Percentiles rank a stretch among this genome's conserved stretches.
These are phyloP conservation scores for Parauchenoglanis punctatus DNA, from an alignment of 2,797 vertebrate genomes.

Conservation along the genomic window DNA sequence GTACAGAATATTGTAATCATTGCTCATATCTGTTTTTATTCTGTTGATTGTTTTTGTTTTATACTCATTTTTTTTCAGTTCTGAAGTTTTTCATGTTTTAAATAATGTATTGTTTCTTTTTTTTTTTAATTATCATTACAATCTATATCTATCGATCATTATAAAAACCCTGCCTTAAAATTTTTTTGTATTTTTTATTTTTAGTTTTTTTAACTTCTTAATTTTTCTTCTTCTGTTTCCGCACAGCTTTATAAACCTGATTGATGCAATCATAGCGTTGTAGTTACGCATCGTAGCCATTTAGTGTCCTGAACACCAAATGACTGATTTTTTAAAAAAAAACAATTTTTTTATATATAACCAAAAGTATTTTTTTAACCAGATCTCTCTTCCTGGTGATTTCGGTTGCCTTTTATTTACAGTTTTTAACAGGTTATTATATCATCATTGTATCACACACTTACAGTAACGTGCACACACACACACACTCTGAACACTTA, in stretches of 20 bases:
- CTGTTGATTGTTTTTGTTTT: slow-evolving; percentile 56
- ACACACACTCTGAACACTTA: not conserved
- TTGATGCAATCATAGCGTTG: slow-evolving; percentile 69
- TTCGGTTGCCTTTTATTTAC: not conserved
- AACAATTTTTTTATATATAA: not conserved
- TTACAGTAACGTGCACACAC: not conserved
- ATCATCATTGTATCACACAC: not conserved
- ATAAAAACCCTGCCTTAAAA: slow-evolving; percentile 49
- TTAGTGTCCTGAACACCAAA: slow-evolving; percentile 51
- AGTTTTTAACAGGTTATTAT: slow-evolving; percentile 8
- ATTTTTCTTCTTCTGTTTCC: slow-evolving; percentile 53
- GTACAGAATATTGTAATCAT: slow-evolving; percentile 49
- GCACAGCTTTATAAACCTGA: slow-evolving; percentile 60
- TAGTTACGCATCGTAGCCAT: slow-evolving; percentile 34
- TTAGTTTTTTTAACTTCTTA: not conserved
- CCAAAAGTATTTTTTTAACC: slow-evolving; percentile 21
- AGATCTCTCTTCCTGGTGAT: not conserved
- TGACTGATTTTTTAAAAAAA: slow-evolving; percentile 4
- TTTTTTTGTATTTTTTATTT: slow-evolving; percentile 37
- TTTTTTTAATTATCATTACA: slow-evolving; percentile 38
- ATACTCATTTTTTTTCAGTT: slow-evolving; percentile 68
- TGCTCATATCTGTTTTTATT: slow-evolving; percentile 49
- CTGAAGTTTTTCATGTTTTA: slow-evolving; percentile 59
- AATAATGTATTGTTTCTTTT: slow-evolving; percentile 61
- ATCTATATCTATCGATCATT: slow-evolving; percentile 57